Conservation (phyloP, 2,797 vertebrate genomes). For the Tamandua tetradactyla region DNA sequence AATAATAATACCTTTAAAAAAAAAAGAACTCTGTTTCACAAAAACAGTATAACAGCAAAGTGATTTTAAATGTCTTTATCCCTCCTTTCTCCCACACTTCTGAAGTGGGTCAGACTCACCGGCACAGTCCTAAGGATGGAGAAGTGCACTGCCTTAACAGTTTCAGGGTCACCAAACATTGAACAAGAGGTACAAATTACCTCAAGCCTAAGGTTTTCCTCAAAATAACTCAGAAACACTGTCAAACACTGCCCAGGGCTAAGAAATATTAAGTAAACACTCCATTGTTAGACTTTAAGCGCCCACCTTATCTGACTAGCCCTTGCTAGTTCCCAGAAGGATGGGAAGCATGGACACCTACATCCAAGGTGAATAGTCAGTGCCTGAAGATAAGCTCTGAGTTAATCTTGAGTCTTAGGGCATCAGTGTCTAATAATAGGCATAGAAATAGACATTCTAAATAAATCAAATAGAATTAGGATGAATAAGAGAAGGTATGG, state of each 20-base stretch:
- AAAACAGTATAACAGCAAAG: conserved; percentile 10
- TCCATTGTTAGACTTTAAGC: conserved; percentile 33
- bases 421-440: not conserved
- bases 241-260: not conserved
- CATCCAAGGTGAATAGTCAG: not conserved
- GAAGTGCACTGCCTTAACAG: not conserved
- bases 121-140: not conserved
- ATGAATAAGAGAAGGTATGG: not conserved
- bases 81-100: not conserved
- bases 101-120: not conserved
- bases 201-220: not conserved
- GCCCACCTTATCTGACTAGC: not conserved
- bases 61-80: conserved; percentile 1
- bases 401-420: conserved; percentile 25
- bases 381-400: not conserved
- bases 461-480: conserved; percentile 25
- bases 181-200: not conserved
- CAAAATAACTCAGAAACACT: conserved; percentile 43
- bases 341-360: not conserved
- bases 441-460: not conserved
- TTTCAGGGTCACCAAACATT: conserved; percentile 21
- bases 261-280: conserved; percentile 41
- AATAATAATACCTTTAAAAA: conserved; percentile 11
- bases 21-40: conserved; percentile 42
- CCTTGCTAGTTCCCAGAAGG: conserved; percentile 6